Conservation (phyloP, 2,888 invertebrate genomes). For the Tetramorium bicarinatum region DNA sequence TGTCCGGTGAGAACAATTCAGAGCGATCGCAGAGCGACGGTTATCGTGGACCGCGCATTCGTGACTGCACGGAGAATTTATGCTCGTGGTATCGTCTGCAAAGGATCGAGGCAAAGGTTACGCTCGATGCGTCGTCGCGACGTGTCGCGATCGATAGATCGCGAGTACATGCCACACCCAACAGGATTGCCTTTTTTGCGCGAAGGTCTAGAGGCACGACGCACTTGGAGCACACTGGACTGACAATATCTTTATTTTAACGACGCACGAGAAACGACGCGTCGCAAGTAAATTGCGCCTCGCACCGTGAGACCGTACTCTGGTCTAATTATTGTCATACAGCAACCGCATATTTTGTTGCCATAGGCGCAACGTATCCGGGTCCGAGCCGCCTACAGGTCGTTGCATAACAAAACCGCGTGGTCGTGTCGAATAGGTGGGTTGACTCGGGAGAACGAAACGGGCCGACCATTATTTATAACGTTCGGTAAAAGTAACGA, state of each 20-base stretch:
- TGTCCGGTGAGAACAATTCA: slow-evolving; percentile 18
- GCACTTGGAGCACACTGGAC: neutral
- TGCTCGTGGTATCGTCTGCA: neutral
- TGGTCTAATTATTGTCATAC: neutral
- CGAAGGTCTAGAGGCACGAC: neutral
- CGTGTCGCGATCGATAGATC: slow-evolving; percentile 15
- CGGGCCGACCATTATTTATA: slow-evolving; percentile 3
- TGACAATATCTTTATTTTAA: neutral
- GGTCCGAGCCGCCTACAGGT: neutral
- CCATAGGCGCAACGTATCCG: slow-evolving; percentile 12
- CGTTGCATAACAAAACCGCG: slow-evolving; percentile 52
- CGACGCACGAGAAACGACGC: slow-evolving; percentile 3
- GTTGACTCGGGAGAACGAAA: neutral
- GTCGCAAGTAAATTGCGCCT: neutral
- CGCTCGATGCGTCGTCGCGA: slow-evolving; percentile 19
- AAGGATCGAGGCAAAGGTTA: slow-evolving; percentile 37
- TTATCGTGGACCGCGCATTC: slow-evolving; percentile 26
- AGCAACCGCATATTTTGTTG: slow-evolving; percentile 26
- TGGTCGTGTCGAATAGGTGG: slow-evolving; percentile 34
- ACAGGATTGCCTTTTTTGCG: neutral
- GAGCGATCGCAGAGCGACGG: slow-evolving; percentile 23
- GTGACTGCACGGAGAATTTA: slow-evolving; percentile 37
- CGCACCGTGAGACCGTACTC: neutral
- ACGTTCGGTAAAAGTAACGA: slow-evolving; percentile 27
- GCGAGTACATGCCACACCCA: slow-evolving; percentile 27